These are phyloP conservation scores for Sarcophaga bullata DNA, from an alignment of 1,140 invertebrate species.

Conservation along the genomic window DNA sequence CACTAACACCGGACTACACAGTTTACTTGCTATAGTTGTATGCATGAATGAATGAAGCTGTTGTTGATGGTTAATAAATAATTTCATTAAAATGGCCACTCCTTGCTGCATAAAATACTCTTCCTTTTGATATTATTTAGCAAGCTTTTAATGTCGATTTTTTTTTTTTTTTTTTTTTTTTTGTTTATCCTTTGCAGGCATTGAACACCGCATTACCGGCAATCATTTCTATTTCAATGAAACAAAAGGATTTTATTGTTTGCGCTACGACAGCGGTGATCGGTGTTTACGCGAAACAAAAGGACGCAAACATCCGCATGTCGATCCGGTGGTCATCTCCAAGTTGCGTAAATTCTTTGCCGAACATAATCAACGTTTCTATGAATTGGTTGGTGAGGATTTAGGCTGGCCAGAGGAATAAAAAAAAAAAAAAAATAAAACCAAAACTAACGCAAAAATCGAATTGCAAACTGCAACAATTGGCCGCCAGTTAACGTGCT, in stretches of 20 bases:
- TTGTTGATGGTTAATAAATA: too few species aligned
- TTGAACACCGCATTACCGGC: constrained; percentile 75
- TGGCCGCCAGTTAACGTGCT: not conserved
- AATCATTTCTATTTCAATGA: constrained; percentile 97
- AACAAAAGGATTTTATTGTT: constrained; percentile 97
- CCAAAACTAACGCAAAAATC: not conserved
- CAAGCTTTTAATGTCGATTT: too few species aligned
- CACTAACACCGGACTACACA: too few species aligned
- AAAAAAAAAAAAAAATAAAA: not conserved
- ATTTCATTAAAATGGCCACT: too few species aligned
- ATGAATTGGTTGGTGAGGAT: constrained; percentile 91
- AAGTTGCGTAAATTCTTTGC: constrained; percentile 91
- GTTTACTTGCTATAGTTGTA: too few species aligned
- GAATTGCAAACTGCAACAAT: not conserved
- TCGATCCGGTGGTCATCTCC: constrained; percentile 85
- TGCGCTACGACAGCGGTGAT: constrained; percentile 85
- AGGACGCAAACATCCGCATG: constrained; percentile 89
- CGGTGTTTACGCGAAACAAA: constrained; percentile 95
- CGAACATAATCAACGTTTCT: constrained; percentile 95
- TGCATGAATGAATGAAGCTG: too few species aligned
- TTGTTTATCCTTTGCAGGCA: constrained; percentile 49
- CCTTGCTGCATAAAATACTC: too few species aligned
- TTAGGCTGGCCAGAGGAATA: constrained; percentile 73
- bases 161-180: not conserved
- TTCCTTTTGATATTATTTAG: too few species aligned